Conservation (phyloP, 2,113 vertebrate species). For the Otolemur garnettii region DNA sequence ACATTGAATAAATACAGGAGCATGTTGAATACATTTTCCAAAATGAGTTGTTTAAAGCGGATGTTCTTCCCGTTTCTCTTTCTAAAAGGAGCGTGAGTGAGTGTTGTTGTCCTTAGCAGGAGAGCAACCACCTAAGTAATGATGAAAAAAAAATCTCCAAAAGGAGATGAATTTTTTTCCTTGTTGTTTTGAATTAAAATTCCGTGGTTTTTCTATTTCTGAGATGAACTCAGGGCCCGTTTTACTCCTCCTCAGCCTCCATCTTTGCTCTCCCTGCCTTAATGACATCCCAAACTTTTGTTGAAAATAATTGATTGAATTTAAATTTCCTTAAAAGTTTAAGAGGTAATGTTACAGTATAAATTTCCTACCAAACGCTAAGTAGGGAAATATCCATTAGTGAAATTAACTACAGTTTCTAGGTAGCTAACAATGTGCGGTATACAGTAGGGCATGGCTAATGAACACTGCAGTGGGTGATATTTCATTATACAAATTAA, state of each 20-base stretch:
- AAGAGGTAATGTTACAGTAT: constrained; percentile 99
- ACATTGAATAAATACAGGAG: constrained; percentile 36
- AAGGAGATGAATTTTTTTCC: constrained; percentile 70
- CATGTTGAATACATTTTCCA: constrained; percentile 64
- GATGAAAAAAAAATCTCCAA: constrained; percentile 74
- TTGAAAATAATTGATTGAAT: constrained; percentile 99
- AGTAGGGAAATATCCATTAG: constrained; percentile 99
- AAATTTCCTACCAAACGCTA: constrained; percentile 99
- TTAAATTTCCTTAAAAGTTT: constrained; percentile 99
- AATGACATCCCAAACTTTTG: constrained; percentile 97
- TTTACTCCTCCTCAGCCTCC: constrained; percentile 77
- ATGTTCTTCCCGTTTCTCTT: constrained; percentile 65
- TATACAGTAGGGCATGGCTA: constrained; percentile 99
- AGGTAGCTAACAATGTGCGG: constrained; percentile 99
- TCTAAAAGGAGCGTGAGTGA: constrained; percentile 66
- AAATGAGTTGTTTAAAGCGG: constrained; percentile 73
- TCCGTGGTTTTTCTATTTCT: constrained; percentile 82
- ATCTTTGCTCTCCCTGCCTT: constrained; percentile 89
- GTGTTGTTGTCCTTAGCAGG: constrained; percentile 71
- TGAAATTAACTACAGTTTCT: constrained; percentile 99
- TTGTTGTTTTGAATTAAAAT: constrained; percentile 78
- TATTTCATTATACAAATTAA: constrained; percentile 99
- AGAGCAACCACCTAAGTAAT: constrained; percentile 63
- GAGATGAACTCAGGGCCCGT: constrained; percentile 83
- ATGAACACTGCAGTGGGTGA: constrained; percentile 99